These are phyloP conservation scores for Pteria penguin DNA, from an alignment of 2,888 invertebrate genomes.

Conservation along the genomic window DNA sequence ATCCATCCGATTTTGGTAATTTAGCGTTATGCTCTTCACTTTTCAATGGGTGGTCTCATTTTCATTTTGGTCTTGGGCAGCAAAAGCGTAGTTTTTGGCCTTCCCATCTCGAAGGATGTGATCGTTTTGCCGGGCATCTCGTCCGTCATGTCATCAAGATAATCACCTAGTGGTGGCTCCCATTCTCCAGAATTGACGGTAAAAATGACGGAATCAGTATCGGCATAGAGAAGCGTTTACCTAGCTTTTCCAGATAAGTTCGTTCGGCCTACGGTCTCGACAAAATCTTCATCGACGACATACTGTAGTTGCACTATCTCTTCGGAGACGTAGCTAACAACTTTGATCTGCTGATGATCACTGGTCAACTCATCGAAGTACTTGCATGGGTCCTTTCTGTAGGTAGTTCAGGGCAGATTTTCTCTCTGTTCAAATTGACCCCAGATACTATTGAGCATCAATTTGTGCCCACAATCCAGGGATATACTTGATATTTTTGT, in stretches of 20 bases:
- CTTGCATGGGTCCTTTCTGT: slow-evolving; percentile 2
- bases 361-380: slow-evolving; percentile 29
- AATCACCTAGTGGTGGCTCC: slow-evolving; percentile 64
- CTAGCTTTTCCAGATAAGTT: too few species aligned
- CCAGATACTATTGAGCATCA: slow-evolving; percentile 37
- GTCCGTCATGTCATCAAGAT: slow-evolving; percentile 76
- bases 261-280: slow-evolving; percentile 31
- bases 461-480: slow-evolving; percentile 33
- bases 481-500: slow-evolving; percentile 23
- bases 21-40: slow-evolving; percentile 34
- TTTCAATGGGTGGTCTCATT: slow-evolving; percentile 32
- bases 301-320: slow-evolving; percentile 38
- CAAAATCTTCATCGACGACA: slow-evolving; percentile 30
- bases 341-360: slow-evolving; percentile 26
- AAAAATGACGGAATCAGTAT: slow-evolving; percentile 51
- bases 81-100: slow-evolving; percentile 44
- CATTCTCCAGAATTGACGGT: slow-evolving; percentile 21
- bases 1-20: too few species aligned
- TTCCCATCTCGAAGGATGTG: slow-evolving; percentile 35
- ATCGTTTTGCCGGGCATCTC: slow-evolving; percentile 55
- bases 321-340: slow-evolving; percentile 36
- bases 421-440: too few species aligned
- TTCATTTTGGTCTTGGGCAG: not conserved
- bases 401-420: too few species aligned
- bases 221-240: slow-evolving; percentile 43